Percentiles rank a stretch among this genome's conserved stretches.
phyloP scores from a whole-genome alignment of 1,140 invertebrate species.

The Dendroctonus valens region DNA sequence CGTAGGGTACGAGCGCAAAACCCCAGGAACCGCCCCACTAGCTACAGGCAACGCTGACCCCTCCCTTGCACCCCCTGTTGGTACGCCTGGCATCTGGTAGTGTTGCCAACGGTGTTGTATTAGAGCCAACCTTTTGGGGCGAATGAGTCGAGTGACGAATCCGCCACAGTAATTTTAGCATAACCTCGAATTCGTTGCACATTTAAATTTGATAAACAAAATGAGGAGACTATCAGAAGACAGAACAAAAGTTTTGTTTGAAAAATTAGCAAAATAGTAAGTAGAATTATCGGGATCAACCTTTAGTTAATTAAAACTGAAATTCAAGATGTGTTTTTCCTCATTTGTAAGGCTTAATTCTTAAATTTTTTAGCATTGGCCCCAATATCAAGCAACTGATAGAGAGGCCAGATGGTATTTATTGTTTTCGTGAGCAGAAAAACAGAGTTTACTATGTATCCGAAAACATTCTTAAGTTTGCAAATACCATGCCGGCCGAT shows the following conservation, averaged over 20 bases:
- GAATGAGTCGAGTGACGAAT: too few species aligned
- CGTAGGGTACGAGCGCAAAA: too few species aligned
- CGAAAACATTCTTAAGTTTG: slow-evolving; percentile 73
- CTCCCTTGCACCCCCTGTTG: too few species aligned
- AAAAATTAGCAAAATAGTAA: slow-evolving; percentile 96
- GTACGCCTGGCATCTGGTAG: too few species aligned
- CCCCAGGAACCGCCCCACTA: too few species aligned
- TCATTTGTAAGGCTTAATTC: background rate
- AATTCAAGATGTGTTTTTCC: too few species aligned
- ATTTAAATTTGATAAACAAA: background rate
- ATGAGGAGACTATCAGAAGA: slow-evolving; percentile 94
- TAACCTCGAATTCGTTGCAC: too few species aligned
- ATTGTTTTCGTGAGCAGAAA: slow-evolving; percentile 93
- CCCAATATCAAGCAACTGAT: slow-evolving; percentile 92
- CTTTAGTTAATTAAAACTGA: too few species aligned
- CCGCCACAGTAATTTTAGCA: too few species aligned
- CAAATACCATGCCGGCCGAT: slow-evolving; percentile 74
- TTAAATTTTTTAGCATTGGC: slow-evolving; percentile 73
- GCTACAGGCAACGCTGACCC: too few species aligned
- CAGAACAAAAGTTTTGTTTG: slow-evolving; percentile 85
- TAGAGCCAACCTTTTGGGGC: too few species aligned
- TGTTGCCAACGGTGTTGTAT: too few species aligned
- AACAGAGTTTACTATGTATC: slow-evolving; percentile 93
- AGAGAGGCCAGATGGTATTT: slow-evolving; percentile 93
- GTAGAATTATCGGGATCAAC: slow-evolving; percentile 47